These are phyloP conservation scores for Passer domesticus DNA, from an alignment of 2,113 vertebrate genomes.

Conservation along the genomic window DNA sequence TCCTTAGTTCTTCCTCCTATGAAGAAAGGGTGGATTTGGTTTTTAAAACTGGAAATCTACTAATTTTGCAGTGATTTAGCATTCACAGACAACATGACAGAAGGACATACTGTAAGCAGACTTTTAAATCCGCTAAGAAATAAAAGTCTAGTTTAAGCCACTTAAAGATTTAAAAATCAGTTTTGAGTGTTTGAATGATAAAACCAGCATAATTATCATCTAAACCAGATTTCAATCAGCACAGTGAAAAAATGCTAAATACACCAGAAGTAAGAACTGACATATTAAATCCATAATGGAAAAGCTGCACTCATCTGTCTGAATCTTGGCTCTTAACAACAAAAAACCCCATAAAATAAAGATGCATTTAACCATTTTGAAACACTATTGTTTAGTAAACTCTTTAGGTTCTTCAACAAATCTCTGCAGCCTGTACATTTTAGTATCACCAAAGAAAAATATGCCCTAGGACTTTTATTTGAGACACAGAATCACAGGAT, in stretches of 20 bases:
- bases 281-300: background rate
- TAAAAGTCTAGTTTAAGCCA: slow-evolving; percentile 35
- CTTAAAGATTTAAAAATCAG: slow-evolving; percentile 63
- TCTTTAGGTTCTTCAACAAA: background rate
- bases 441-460: background rate
- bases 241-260: slow-evolving; percentile 53
- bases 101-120: slow-evolving; percentile 44
- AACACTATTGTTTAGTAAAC: background rate
- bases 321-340: background rate
- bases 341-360: background rate
- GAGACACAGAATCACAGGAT: background rate
- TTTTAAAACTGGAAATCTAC: slow-evolving; percentile 60
- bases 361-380: background rate
- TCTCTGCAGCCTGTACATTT: background rate
- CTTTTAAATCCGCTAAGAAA: slow-evolving; percentile 54
- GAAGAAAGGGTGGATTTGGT: background rate
- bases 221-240: slow-evolving; percentile 63
- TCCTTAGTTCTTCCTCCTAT: slow-evolving; percentile 97
- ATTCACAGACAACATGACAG: slow-evolving; percentile 45
- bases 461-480: background rate
- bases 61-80: slow-evolving; percentile 51
- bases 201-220: slow-evolving; percentile 50
- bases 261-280: slow-evolving; percentile 17
- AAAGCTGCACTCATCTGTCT: background rate
- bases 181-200: slow-evolving; percentile 52